Evolutionary conservation across 2,113 vertebrate genomes (phyloP).

Genomic region (Anthoscopus minutus): DNA sequence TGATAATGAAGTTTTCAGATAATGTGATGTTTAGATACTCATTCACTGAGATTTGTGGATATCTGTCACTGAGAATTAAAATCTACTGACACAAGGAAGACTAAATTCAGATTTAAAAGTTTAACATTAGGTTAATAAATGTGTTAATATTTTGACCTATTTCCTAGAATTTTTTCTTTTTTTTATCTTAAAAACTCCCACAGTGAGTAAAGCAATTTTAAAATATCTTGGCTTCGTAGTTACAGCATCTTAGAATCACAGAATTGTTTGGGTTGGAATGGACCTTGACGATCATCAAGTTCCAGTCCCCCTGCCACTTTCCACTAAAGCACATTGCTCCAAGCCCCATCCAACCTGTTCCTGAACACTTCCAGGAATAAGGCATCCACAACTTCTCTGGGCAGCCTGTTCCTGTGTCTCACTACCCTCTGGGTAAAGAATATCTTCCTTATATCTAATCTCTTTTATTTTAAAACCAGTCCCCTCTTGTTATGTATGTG

Average conservation of each 20-base stretch:
- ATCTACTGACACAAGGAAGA: background rate
- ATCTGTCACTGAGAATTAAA: background rate
- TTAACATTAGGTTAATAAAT: background rate
- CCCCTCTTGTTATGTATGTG: background rate
- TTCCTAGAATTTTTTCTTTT: background rate
- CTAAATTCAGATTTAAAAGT: background rate
- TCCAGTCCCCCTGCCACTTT: background rate
- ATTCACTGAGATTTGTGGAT: background rate
- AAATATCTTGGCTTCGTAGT: background rate
- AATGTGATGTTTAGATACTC: background rate
- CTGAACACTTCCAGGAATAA: background rate
- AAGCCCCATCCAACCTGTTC: background rate
- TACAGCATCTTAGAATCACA: background rate
- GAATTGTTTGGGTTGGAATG: background rate
- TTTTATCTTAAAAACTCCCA: background rate
- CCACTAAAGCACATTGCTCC: background rate
- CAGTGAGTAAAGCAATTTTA: background rate
- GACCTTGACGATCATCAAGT: background rate
- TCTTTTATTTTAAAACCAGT: background rate
- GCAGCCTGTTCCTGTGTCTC: background rate
- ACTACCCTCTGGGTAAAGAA: background rate
- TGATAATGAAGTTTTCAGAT: background rate
- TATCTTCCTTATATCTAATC: background rate
- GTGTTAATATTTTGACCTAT: background rate
- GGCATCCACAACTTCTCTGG: background rate